phyloP scores from a whole-genome alignment of 2,888 invertebrate species.

The Gari tellinella region DNA sequence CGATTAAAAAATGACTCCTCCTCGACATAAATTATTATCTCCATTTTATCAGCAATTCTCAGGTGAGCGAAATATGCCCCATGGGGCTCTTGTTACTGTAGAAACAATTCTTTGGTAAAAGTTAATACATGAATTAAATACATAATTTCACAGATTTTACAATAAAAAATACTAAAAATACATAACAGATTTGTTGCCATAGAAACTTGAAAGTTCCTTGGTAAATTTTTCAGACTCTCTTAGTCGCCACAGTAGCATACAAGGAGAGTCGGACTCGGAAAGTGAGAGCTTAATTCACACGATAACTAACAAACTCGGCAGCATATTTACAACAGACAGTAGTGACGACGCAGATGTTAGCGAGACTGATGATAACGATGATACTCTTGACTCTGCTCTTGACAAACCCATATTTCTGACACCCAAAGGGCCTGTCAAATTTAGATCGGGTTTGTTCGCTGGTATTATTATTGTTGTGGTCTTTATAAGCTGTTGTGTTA shows the following conservation, averaged over 20 bases:
- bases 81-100: too few species aligned
- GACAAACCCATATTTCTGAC: conserved; percentile 82
- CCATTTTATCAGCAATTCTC: too few species aligned
- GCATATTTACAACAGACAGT: conserved; percentile 89
- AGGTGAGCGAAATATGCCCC: too few species aligned
- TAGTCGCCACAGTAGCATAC: conserved; percentile 80
- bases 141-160: neutral
- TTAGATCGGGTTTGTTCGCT: conserved; percentile 74
- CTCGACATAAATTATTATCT: too few species aligned
- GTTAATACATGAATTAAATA: too few species aligned
- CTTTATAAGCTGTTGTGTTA: neutral
- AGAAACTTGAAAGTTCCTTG: neutral
- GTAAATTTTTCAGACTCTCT: conserved; percentile 72
- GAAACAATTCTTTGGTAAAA: too few species aligned
- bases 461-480: conserved; percentile 25
- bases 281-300: conserved; percentile 80
- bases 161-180: neutral
- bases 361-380: conserved; percentile 79
- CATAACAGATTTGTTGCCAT: neutral
- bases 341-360: conserved; percentile 84
- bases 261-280: conserved; percentile 83
- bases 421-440: conserved; percentile 80
- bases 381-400: conserved; percentile 76
- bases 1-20: too few species aligned
- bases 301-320: conserved; percentile 81